phyloP scores from a whole-genome alignment of 2,113 vertebrate genomes.

The Meleagris gallopavo region DNA sequence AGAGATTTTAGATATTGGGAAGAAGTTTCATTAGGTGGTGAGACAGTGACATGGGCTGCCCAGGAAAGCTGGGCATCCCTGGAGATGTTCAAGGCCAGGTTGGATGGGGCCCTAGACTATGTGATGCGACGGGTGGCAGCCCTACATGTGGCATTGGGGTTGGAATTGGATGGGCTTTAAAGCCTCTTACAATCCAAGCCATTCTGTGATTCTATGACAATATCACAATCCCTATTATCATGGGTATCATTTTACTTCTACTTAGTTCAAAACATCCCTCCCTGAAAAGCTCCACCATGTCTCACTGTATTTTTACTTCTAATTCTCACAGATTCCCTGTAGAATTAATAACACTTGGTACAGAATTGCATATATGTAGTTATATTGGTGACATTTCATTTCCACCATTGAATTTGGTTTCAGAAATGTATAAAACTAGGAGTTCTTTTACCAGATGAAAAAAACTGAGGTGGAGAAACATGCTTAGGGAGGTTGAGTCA shows the following conservation, averaged over 20 bases:
- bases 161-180: too few relatives aligned
- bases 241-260: background rate
- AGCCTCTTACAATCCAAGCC: too few relatives aligned
- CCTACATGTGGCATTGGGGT: too few relatives aligned
- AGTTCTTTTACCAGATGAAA: background rate
- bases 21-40: too few relatives aligned
- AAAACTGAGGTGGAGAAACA: background rate
- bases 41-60: too few relatives aligned
- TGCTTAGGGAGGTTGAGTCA: background rate
- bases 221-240: slow-evolving; percentile 58
- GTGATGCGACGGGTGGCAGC: too few relatives aligned
- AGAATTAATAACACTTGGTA: background rate
- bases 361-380: background rate
- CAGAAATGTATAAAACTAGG: background rate
- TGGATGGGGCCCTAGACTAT: too few relatives aligned
- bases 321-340: slow-evolving; percentile 48
- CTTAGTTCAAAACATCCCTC: background rate
- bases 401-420: background rate
- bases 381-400: background rate
- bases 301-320: background rate
- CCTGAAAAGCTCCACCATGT: background rate
- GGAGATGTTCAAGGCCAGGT: too few relatives aligned
- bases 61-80: too few relatives aligned
- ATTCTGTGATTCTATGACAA: background rate
- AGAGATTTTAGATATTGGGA: too few relatives aligned